phyloP scores from a whole-genome alignment of 2,888 invertebrate genomes.

The Anthrax anthrax region DNA sequence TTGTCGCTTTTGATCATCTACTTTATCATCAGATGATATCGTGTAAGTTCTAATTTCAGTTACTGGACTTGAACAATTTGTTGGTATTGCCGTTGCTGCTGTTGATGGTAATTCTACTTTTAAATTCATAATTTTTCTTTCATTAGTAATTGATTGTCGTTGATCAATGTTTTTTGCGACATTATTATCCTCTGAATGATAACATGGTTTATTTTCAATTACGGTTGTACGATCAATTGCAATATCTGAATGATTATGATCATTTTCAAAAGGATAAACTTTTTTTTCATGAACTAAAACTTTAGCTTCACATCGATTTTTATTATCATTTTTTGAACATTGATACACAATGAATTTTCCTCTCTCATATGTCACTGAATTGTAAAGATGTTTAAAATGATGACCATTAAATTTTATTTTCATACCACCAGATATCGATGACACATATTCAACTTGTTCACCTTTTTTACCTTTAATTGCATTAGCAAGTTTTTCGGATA shows the following conservation, averaged over 20 bases:
- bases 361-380: no score
- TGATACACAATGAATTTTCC: constrained; percentile 18
- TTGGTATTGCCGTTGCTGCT: not conserved
- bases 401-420: constrained; percentile 29
- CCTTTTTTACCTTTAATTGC: constrained; percentile 3
- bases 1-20: no score
- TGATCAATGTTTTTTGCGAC: not conserved
- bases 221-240: constrained; percentile 29
- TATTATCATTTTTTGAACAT: constrained; percentile 1
- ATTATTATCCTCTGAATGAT: no score
- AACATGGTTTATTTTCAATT: constrained; percentile 3
- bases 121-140: not conserved
- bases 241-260: constrained; percentile 28
- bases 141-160: not conserved
- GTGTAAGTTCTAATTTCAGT: not conserved
- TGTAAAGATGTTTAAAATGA: constrained; percentile 28
- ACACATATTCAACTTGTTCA: constrained; percentile 23
- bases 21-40: not conserved
- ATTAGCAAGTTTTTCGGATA: not conserved
- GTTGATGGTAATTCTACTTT: not conserved
- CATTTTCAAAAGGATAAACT: constrained; percentile 26
- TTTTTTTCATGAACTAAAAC: constrained; percentile 27
- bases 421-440: constrained; percentile 32
- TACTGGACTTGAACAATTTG: not conserved
- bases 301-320: constrained; percentile 26